Evolutionary conservation across 1,140 invertebrate genomes (phyloP).

Genomic region (Halesus radiatus): DNA sequence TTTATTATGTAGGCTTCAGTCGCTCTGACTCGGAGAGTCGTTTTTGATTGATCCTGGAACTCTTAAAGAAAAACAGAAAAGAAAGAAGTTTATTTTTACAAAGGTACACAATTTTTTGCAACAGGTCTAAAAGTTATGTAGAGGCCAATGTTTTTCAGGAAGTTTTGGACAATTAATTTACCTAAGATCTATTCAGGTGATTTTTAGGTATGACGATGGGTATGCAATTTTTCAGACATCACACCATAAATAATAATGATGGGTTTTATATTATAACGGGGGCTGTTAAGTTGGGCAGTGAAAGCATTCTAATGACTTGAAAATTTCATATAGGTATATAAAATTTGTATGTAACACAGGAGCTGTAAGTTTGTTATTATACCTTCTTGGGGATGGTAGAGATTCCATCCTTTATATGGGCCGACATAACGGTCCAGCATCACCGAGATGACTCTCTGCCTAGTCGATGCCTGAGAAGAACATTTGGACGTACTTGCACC

Average conservation of each 20-base stretch:
- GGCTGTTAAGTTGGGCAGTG: too few species aligned
- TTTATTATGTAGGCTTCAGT: conserved; percentile 72
- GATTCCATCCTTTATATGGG: conserved; percentile 76
- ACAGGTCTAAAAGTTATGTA: too few species aligned
- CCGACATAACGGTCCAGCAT: conserved; percentile 45
- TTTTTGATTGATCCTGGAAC: conserved; percentile 66
- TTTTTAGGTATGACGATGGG: too few species aligned
- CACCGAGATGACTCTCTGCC: conserved; percentile 36
- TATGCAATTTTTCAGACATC: too few species aligned
- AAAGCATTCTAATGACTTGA: too few species aligned
- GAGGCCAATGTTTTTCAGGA: too few species aligned
- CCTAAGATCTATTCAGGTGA: too few species aligned
- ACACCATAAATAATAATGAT: too few species aligned
- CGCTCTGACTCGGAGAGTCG: conserved; percentile 69
- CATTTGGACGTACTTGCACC: conserved; percentile 12
- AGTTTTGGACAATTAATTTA: too few species aligned
- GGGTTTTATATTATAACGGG: too few species aligned
- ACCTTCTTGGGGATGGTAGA: conserved; percentile 80
- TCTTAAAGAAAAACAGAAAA: conserved; percentile 64
- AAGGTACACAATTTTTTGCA: neutral
- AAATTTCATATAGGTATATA: too few species aligned
- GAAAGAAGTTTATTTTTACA: neutral
- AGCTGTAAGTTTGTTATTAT: conserved; percentile 26
- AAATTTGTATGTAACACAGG: conserved; percentile 38
- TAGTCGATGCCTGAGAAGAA: conserved; percentile 26